Evolutionary conservation across 2,113 vertebrate genomes (phyloP), one percentile per base, ranked within the genome.

Genomic region (Nettapus auritus): DNA sequence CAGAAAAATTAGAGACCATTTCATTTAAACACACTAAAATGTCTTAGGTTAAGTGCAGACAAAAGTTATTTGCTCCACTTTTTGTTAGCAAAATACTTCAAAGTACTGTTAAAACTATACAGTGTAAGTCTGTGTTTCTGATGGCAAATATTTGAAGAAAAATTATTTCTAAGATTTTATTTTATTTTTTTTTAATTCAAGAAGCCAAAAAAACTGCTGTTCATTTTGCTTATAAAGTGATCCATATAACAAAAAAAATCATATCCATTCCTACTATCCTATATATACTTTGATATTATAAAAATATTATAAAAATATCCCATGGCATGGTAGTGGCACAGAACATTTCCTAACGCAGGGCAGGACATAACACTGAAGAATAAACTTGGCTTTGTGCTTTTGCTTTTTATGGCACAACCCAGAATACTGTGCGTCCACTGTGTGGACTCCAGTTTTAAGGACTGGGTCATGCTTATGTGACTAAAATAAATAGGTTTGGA

Each of bases 321-420:
- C 0, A 0, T 2, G 1, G 23, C 22, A 26, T 6, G 66, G 9
- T 3, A 42, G 29, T 23, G 53, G 38, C 36, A 76, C 46, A 74
- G 31, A 52, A 46, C 33, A 73, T 53, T 62, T 88, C n/a, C 22
- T 50, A 69, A 60, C 12, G 3, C 5, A 44, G 33, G 3, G 16
- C 18, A 64, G 13, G 26, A 69, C 31, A 29, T 13, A 64, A 2
- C 8, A 8, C 13, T 67, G 33, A 11, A 77, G 36, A 90, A 33
- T 1, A 9, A 71, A 64, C 7, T 56, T 74, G 28, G 9, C 9
- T 53, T 73, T 73, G 42, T 23, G 22, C 57, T 11, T 16, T 31
- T 21, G 34, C 48, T 50, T 50, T 50, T 25, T 50, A 50, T 21
- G 25, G 25, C 9, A 67, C 36, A 82, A 84, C 11, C 28, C 3